Evolutionary conservation across 1,140 invertebrate genomes (phyloP), one percentile per base, ranked within the genome.

Genomic region (Calycopis cecrops): DNA sequence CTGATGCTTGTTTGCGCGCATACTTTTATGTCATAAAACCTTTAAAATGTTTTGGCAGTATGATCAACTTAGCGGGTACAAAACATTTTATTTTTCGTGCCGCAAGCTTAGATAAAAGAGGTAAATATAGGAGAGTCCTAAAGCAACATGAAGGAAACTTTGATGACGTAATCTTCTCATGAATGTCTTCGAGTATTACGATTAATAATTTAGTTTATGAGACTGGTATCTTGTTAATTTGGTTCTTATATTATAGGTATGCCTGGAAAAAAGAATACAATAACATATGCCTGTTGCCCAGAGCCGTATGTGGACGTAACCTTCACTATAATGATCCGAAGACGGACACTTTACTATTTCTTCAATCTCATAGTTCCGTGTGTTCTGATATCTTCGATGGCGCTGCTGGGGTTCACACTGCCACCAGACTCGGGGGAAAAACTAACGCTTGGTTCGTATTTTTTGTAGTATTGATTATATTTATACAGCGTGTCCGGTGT

Each of bases 301-400:
- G 95, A 97, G 88, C 95, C 96, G 49, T 99, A 99, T 89, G 94
- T 99, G 61, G 98, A 99, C 88, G 93, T 99, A 47, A 99, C 98
- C 21, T 99, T 99, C 88, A 96, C 95, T 55, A 97, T 99, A 75
- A 95, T 98, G 90, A 98, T 99, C 76, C 91, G 98, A 67, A 91
- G 98, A 82, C 91, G 98, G 75, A 99, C 97, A 18, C 91, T 99
- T 57, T 99, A 99, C 90, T 99, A 99, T 90, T 98, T 98, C 89
- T 99, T 99, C 92, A 99, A 99, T 90, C 92, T 99, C 72, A 99
- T 99, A 82, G 97, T 99, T 71, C 98, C 98, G 56, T 99, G 98
- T 89, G 97, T 99, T 57, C 92, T 99, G 75, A 98, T 99, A 76
- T 98, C 97, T 56, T 98, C 97, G 56, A 98, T 99, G 96, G 98